phyloP scores from a whole-genome alignment of 2,888 invertebrate genomes.

The Synergus gifuensis region DNA sequence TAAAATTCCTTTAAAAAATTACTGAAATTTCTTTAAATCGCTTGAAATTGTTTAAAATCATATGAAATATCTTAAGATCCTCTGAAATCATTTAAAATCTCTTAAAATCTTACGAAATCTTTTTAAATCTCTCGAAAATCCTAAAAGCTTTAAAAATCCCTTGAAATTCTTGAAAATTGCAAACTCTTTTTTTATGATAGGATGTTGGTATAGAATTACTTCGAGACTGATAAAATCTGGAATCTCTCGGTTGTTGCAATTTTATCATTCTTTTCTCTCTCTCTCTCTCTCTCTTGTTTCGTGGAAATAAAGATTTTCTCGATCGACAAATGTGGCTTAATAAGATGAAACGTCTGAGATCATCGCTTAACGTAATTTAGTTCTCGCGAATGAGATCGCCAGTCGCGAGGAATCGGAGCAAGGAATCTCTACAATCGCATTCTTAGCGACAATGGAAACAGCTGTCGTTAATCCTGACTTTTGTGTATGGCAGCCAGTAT shows the following conservation, averaged over 20 bases:
- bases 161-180: no score
- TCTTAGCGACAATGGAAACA: conserved; percentile 23
- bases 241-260: not conserved
- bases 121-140: no score
- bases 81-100: no score
- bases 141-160: no score
- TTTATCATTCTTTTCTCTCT: not conserved
- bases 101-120: no score
- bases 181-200: no score
- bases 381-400: conserved; percentile 34
- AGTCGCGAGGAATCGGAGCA: conserved; percentile 32
- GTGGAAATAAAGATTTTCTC: not conserved
- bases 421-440: conserved; percentile 39
- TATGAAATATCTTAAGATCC: no score
- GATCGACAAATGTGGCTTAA: conserved; percentile 12
- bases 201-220: no score
- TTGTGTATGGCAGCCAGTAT: not conserved
- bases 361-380: conserved; percentile 38
- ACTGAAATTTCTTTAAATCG: no score
- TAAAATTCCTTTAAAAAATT: no score
- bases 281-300: not conserved
- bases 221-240: not conserved
- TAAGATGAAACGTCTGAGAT: conserved; percentile 35
- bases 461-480: conserved; percentile 23
- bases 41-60: no score